Evolutionary conservation across 1,140 invertebrate species (phyloP).

Genomic region (Zophobas morio): DNA sequence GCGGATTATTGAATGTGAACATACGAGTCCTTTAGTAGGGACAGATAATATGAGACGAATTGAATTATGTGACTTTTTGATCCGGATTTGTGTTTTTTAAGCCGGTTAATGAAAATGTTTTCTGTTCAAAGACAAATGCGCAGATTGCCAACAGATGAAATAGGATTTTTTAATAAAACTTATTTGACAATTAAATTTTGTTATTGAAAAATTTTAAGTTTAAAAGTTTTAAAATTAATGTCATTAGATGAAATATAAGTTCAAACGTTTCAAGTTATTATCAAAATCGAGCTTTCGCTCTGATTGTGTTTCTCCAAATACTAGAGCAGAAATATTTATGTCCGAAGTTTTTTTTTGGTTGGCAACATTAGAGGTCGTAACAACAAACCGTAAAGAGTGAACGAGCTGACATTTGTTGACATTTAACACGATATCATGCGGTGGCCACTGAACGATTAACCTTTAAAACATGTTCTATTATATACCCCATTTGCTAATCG

Average conservation of each 20-base stretch:
- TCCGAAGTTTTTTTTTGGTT: neutral
- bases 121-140: no score
- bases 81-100: neutral
- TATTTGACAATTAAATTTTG: no score
- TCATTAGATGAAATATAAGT: no score
- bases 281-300: no score
- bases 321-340: neutral
- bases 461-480: neutral
- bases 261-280: no score
- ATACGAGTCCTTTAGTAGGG: neutral
- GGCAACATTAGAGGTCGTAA: constrained; percentile 6
- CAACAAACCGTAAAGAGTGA: constrained; percentile 3
- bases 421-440: constrained; percentile 15
- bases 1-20: constrained; percentile 8
- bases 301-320: neutral
- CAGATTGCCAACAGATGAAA: no score
- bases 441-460: constrained; percentile 38
- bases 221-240: no score
- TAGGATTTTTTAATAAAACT: no score
- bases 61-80: constrained; percentile 14
- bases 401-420: constrained; percentile 31
- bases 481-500: constrained; percentile 8
- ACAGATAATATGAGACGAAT: neutral
- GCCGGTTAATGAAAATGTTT: no score
- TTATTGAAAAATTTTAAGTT: no score